phyloP scores from a whole-genome alignment of 2,113 vertebrate genomes.

The Dendropsophus ebraccatus region DNA sequence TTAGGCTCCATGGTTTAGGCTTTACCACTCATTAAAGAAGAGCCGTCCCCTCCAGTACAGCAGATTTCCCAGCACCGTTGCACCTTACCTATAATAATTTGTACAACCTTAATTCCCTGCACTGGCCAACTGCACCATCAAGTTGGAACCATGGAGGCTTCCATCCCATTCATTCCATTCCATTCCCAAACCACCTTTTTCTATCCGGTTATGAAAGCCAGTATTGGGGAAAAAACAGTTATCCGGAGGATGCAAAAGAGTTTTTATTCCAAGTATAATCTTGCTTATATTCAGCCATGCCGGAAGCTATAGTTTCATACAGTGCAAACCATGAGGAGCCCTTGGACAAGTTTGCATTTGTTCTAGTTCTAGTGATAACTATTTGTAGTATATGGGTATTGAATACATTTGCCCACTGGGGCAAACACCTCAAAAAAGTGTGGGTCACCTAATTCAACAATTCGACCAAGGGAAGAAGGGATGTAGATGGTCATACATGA shows the following conservation, averaged over 20 bases:
- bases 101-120: not conserved
- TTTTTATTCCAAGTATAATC: not conserved
- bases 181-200: not conserved
- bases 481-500: no score
- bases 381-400: no score
- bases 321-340: no score
- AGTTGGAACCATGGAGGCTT: not conserved
- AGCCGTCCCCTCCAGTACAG: not conserved
- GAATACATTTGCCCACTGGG: no score
- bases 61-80: not conserved
- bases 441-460: no score
- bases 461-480: no score
- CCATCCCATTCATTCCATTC: not conserved
- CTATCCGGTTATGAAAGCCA: not conserved
- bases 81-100: not conserved
- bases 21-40: not conserved
- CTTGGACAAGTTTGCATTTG: no score
- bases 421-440: no score
- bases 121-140: not conserved
- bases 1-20: not conserved
- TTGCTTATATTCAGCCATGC: not conserved
- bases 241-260: not conserved
- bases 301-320: not conserved
- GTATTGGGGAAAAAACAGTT: not conserved
- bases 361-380: no score